A percentile compares a stretch with the other conserved stretches of the same genome.
Evolutionary conservation across 2,113 vertebrate genomes (phyloP).

Genomic region (Pandion haliaetus): DNA sequence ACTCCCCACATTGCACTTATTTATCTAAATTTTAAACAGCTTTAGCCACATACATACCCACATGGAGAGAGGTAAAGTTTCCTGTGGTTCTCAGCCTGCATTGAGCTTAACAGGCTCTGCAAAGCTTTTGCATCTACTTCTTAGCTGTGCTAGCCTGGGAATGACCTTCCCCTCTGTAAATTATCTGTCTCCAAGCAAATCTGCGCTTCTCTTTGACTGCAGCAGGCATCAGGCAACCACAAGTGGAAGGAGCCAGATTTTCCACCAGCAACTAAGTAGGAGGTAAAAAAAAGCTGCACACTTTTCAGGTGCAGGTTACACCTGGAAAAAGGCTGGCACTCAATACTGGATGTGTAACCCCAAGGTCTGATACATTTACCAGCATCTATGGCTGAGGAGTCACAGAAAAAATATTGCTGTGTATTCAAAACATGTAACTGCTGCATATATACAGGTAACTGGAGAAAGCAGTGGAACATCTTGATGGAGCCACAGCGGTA

Average conservation of each 20-base stretch:
- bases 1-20: neutral
- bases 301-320: neutral
- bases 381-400: rapidly evolving
- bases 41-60: neutral
- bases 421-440: neutral
- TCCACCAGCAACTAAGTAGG: neutral
- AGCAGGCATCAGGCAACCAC: neutral
- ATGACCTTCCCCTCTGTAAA: neutral
- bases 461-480: neutral
- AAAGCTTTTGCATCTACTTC: neutral
- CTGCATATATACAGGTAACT: rapidly evolving
- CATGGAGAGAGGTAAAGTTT: neutral
- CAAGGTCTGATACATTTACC: neutral
- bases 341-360: neutral
- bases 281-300: neutral
- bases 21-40: neutral
- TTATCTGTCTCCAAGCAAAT: neutral
- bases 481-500: neutral
- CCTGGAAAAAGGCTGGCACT: neutral
- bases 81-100: neutral
- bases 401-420: neutral
- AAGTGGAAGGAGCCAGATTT: neutral
- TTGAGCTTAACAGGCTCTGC: neutral
- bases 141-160: neutral
- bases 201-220: neutral